These are phyloP conservation scores for Anthophora plumipes DNA, from an alignment of 2,888 invertebrate species.

Conservation along the genomic window DNA sequence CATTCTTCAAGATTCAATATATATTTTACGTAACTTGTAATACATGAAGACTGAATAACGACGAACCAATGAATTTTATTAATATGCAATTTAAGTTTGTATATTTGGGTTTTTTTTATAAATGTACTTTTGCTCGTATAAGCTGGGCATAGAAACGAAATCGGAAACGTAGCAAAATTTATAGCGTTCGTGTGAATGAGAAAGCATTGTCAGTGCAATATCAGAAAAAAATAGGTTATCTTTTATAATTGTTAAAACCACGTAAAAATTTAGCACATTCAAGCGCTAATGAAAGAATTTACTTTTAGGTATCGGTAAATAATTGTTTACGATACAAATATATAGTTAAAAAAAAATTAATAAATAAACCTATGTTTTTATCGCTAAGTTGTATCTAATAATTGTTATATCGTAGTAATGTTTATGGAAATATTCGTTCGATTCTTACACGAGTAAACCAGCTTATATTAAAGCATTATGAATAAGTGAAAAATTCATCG, in stretches of 20 bases:
- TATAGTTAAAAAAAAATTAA: conserved; percentile 18
- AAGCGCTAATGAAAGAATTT: conserved; percentile 13
- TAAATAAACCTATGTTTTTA: conserved; percentile 38
- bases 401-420: not conserved
- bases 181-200: not conserved
- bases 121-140: conserved; percentile 45
- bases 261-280: conserved; percentile 1
- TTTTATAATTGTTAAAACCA: conserved; percentile 11
- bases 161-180: conserved; percentile 7
- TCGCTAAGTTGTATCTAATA: not conserved
- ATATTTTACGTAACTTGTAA: conserved; percentile 68
- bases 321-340: conserved; percentile 18
- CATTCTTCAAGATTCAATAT: conserved; percentile 49
- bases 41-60: conserved; percentile 79
- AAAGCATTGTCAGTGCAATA: conserved; percentile 45
- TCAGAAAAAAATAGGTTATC: not conserved
- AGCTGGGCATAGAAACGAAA: conserved; percentile 31
- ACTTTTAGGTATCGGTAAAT: not conserved
- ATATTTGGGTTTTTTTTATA: conserved; percentile 51
- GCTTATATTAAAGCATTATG: conserved; percentile 50
- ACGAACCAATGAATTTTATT: conserved; percentile 69
- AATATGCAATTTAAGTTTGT: conserved; percentile 60
- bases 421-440: conserved; percentile 20
- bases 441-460: conserved; percentile 26
- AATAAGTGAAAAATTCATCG: conserved; percentile 40